Evolutionary conservation across 2,113 vertebrate genomes (phyloP).

Genomic region (Triplophysa rosa): DNA sequence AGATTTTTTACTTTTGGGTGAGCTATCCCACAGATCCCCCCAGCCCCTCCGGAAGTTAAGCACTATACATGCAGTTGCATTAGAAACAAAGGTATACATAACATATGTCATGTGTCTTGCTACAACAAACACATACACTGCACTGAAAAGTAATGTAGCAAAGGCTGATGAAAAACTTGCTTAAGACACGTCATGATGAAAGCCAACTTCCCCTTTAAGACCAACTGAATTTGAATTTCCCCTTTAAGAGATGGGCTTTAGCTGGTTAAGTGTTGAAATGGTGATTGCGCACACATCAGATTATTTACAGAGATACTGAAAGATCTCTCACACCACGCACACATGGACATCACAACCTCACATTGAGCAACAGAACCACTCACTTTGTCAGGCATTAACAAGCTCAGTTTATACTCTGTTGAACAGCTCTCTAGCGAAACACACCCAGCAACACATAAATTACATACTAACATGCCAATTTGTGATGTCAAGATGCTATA

Average conservation of each 20-base stretch:
- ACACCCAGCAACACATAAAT: background rate
- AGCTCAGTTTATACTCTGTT: background rate
- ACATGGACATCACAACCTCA: background rate
- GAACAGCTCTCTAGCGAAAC: background rate
- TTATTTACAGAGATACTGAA: slow-evolving; percentile 30
- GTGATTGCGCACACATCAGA: slow-evolving; percentile 36
- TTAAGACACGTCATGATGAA: slow-evolving; percentile 12
- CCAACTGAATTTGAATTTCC: slow-evolving; percentile 33
- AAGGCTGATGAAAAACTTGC: slow-evolving; percentile 33
- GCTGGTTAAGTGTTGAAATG: slow-evolving; percentile 31
- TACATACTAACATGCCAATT: background rate
- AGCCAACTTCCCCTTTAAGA: slow-evolving; percentile 35
- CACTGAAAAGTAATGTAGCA: background rate
- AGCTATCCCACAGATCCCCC: too few species aligned
- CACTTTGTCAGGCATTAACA: background rate
- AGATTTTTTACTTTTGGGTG: too few species aligned
- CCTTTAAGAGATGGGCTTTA: slow-evolving; percentile 35
- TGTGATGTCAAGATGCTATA: background rate
- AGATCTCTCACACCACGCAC: background rate
- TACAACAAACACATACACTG: background rate
- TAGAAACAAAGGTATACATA: too few species aligned
- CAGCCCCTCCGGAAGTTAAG: too few species aligned
- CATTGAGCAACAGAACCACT: background rate
- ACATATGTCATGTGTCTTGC: too few species aligned
- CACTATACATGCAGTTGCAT: too few species aligned